Evolutionary conservation across 2,797 vertebrate genomes (phyloP).

Genomic region (Sorex maritimensis): DNA sequence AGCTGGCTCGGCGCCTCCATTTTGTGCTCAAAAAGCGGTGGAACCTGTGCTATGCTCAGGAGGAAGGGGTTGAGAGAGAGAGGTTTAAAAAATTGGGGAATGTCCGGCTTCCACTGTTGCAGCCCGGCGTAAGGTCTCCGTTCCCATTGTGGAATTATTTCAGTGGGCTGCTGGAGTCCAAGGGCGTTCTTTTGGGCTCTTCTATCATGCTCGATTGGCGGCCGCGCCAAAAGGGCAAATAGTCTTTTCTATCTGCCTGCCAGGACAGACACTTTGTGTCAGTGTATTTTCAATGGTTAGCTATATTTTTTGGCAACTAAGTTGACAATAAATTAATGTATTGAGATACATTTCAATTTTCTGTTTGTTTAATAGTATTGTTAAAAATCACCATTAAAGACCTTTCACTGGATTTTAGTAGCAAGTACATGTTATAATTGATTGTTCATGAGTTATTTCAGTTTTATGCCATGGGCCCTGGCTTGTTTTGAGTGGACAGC

Average conservation of each 20-base stretch:
- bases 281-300: neutral
- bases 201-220: no score
- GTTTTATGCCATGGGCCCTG: neutral
- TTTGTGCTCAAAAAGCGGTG: no score
- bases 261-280: neutral
- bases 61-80: no score
- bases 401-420: slow-evolving; percentile 45
- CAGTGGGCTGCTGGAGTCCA: no score
- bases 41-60: no score
- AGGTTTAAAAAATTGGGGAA: no score
- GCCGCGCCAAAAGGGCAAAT: no score
- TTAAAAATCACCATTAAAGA: slow-evolving; percentile 68
- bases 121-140: no score
- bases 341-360: slow-evolving; percentile 60
- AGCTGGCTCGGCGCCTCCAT: no score
- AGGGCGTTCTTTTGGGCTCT: no score
- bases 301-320: neutral
- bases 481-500: slow-evolving; percentile 68
- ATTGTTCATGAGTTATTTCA: slow-evolving; percentile 47
- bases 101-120: no score
- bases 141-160: no score
- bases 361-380: neutral
- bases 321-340: slow-evolving; percentile 48
- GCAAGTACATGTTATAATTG: slow-evolving; percentile 67
- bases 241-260: neutral